Evolutionary conservation across 2,797 vertebrate genomes (phyloP).

Genomic region (Octomys mimax): DNA sequence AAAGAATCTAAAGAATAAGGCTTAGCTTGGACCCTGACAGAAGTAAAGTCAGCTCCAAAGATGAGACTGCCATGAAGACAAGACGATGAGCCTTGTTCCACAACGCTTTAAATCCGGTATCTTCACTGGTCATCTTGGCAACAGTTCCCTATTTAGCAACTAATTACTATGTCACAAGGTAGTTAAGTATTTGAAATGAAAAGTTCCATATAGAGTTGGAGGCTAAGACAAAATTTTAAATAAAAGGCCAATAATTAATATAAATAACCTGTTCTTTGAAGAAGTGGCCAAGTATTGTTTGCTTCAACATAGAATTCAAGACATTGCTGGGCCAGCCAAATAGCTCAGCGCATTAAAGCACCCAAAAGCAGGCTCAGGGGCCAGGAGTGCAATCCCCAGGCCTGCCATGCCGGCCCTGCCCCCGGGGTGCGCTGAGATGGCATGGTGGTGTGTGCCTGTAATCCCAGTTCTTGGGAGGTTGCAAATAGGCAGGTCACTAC

Average conservation of each 20-base stretch:
- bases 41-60: slow-evolving; percentile 20
- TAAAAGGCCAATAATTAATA: neutral
- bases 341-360: no score
- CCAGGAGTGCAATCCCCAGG: no score
- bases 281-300: neutral
- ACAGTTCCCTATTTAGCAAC: neutral
- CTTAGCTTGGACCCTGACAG: slow-evolving; percentile 7
- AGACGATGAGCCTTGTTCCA: neutral
- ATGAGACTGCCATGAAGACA: neutral
- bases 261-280: neutral
- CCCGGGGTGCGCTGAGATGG: no score
- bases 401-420: no score
- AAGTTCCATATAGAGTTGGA: neutral
- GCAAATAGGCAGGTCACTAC: no score
- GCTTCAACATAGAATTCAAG: neutral
- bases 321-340: neutral
- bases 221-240: neutral
- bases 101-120: neutral
- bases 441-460: no score
- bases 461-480: no score
- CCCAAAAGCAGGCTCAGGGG: no score
- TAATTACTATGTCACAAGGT: neutral
- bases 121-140: neutral
- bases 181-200: slow-evolving; percentile 15
- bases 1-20: slow-evolving; percentile 29